Conservation (phyloP, 2,888 invertebrate species). For the Aphodius granarius region DNA sequence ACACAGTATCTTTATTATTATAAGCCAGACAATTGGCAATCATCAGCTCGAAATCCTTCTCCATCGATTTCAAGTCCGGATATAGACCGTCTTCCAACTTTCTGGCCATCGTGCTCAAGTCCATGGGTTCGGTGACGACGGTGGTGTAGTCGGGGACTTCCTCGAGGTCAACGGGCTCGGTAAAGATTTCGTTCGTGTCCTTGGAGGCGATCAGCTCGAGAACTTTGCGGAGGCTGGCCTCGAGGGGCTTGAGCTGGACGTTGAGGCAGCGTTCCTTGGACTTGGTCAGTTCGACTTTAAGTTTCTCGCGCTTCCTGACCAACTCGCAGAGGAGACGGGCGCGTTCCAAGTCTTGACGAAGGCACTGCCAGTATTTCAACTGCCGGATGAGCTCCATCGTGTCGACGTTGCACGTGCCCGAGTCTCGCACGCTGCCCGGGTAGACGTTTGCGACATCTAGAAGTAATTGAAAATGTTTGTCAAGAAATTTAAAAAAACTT, state of each 20-base stretch:
- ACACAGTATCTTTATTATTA: conserved; percentile 93
- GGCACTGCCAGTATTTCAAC: conserved; percentile 84
- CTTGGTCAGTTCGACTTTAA: conserved; percentile 85
- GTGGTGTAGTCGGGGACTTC: conserved; percentile 90
- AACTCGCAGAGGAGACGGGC: conserved; percentile 91
- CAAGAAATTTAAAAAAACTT: not conserved
- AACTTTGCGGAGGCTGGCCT: conserved; percentile 75
- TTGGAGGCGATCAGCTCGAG: conserved; percentile 75
- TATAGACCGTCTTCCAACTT: conserved; percentile 73
- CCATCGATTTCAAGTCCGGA: conserved; percentile 73
- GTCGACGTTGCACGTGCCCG: conserved; percentile 54
- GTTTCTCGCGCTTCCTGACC: conserved; percentile 92
- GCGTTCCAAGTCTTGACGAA: conserved; percentile 92
- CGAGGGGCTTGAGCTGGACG: conserved; percentile 80
- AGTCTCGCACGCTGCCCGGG: conserved; percentile 41
- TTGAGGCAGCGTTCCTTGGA: conserved; percentile 79
- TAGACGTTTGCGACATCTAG: conserved; percentile 24
- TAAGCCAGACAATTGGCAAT: conserved; percentile 94
- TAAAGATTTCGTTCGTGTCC: conserved; percentile 87
- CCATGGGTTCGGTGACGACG: conserved; percentile 85
- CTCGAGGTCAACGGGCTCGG: conserved; percentile 86
- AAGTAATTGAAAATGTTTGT: not conserved
- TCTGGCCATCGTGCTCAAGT: conserved; percentile 83
- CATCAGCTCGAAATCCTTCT: conserved; percentile 93
- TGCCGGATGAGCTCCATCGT: conserved; percentile 80